These are phyloP conservation scores for Macrobrachium rosenbergii DNA, from an alignment of 1,140 invertebrate species.

Conservation along the genomic window DNA sequence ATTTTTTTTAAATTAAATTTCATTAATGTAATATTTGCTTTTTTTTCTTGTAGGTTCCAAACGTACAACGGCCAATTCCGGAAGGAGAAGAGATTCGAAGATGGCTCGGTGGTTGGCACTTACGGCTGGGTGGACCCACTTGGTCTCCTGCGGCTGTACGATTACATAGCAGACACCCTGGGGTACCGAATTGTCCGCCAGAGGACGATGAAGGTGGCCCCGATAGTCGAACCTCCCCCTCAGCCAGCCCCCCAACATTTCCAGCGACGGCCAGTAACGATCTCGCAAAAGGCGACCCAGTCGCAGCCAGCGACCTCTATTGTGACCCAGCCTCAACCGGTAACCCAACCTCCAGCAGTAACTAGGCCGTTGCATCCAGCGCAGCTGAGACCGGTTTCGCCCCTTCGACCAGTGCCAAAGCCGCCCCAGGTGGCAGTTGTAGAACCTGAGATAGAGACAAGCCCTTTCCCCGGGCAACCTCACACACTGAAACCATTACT, in stretches of 20 bases:
- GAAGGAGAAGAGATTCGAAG: constrained; percentile 82
- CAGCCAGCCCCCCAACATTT: constrained; percentile 75
- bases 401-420: not conserved
- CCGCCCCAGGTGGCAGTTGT: constrained; percentile 4
- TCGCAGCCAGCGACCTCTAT: not conserved
- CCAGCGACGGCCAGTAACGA: not conserved
- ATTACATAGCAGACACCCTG: constrained; percentile 85
- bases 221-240: constrained; percentile 74
- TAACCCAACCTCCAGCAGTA: not conserved
- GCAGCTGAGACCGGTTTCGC: not conserved
- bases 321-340: not conserved
- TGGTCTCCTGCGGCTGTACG: constrained; percentile 83
- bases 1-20: not conserved
- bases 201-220: constrained; percentile 42
- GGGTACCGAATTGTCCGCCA: constrained; percentile 68
- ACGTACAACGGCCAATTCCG: constrained; percentile 89
- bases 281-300: not conserved
- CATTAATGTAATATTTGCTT: not conserved
- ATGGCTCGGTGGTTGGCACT: constrained; percentile 63
- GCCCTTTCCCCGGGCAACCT: not conserved
- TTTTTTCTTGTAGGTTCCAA: constrained; percentile 76
- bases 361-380: not conserved
- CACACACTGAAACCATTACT: no score
- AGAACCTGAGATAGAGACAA: not conserved
- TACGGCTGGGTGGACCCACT: constrained; percentile 86